phyloP scores from a whole-genome alignment of 2,888 invertebrate species.

The Geophilus truncorum region DNA sequence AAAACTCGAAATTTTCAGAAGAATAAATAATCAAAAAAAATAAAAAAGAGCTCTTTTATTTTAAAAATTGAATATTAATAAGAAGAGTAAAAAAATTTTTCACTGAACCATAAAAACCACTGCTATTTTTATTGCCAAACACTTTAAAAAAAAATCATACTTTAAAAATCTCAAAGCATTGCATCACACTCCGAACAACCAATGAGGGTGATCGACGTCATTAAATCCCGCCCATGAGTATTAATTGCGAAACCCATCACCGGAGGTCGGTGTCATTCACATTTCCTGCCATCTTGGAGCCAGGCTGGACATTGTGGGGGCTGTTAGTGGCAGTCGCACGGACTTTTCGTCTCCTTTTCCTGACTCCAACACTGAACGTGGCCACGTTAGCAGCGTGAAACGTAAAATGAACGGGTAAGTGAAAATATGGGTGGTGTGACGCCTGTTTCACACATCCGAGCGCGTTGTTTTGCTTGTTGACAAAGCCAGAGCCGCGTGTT shows the following conservation, averaged over 20 bases:
- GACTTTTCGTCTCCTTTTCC: background rate
- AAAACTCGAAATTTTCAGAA: too few relatives aligned
- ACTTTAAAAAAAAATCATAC: background rate
- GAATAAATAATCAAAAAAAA: too few relatives aligned
- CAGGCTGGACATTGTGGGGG: conserved; percentile 9
- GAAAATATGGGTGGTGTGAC: background rate
- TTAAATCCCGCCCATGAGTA: background rate
- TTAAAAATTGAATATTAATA: too few relatives aligned
- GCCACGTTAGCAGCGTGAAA: background rate
- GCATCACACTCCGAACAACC: background rate
- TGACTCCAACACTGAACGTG: background rate
- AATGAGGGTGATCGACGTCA: background rate
- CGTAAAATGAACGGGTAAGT: conserved; percentile 6
- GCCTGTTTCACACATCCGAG: background rate
- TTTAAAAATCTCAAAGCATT: background rate
- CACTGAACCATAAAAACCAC: too few relatives aligned
- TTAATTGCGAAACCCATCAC: background rate
- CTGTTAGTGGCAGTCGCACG: background rate
- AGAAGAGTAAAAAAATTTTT: too few relatives aligned
- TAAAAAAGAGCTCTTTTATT: too few relatives aligned
- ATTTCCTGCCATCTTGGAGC: conserved; percentile 15
- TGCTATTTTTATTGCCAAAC: background rate
- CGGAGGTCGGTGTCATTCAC: conserved; percentile 14
- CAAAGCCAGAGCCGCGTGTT: background rate
- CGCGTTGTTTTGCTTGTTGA: background rate